These are phyloP conservation scores for Lutjanus erythropterus DNA, from an alignment of 2,113 vertebrate species.

Conservation along the genomic window DNA sequence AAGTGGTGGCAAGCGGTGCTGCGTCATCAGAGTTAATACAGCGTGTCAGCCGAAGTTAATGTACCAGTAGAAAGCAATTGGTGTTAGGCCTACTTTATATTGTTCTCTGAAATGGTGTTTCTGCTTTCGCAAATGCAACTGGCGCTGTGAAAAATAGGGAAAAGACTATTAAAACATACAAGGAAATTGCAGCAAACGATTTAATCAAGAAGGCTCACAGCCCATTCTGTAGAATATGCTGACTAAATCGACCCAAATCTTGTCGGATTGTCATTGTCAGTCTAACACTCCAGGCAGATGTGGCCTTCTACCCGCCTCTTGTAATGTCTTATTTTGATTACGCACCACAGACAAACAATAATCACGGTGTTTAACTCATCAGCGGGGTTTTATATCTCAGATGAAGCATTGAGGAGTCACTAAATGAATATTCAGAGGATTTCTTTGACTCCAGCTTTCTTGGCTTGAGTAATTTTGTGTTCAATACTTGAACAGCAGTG, in stretches of 20 bases:
- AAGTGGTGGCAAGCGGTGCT: slow-evolving; percentile 46
- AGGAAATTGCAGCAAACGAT: neutral
- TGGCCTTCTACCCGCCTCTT: neutral
- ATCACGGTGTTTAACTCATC: slow-evolving; percentile 14
- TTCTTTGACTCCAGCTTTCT: neutral
- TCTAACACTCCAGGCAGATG: neutral
- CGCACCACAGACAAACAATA: slow-evolving; percentile 14
- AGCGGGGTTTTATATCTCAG: slow-evolving; percentile 2
- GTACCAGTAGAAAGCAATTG: neutral
- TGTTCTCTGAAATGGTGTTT: neutral
- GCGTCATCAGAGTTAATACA: neutral
- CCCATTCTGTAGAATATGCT: slow-evolving; percentile 5
- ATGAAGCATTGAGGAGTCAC: neutral
- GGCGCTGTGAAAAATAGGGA: neutral
- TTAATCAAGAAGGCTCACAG: neutral
- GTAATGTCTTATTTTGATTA: slow-evolving; percentile 8
- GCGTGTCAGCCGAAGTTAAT: slow-evolving; percentile 2
- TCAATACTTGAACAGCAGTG: slow-evolving; percentile 17
- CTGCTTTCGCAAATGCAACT: neutral
- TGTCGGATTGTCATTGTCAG: neutral
- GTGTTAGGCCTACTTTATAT: neutral
- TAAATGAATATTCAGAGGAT: neutral
- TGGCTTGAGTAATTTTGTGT: slow-evolving; percentile 11
- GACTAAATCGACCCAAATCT: slow-evolving; percentile 20
- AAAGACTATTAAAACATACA: neutral